Evolutionary conservation across 2,888 invertebrate genomes (phyloP).

Genomic region (Metellina segmentata): DNA sequence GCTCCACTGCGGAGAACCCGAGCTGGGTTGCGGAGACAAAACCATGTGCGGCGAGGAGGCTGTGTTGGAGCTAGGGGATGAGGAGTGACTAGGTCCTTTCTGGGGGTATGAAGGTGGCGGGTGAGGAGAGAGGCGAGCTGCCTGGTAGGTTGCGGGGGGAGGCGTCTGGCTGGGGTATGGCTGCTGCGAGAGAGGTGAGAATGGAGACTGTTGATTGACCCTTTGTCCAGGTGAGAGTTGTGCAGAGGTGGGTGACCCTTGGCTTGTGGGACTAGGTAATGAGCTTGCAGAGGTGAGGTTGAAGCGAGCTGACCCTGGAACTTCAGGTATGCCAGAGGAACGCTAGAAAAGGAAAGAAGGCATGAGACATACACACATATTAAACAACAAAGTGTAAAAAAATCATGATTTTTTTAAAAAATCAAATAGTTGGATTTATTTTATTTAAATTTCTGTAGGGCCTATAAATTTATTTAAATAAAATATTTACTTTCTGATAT

Average conservation of each 20-base stretch:
- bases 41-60: slow-evolving; percentile 56
- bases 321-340: slow-evolving; percentile 83
- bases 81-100: slow-evolving; percentile 71
- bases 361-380: too few relatives aligned
- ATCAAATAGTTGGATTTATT: too few relatives aligned
- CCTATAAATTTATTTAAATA: too few relatives aligned
- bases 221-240: slow-evolving; percentile 75
- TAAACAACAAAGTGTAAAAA: too few relatives aligned
- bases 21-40: slow-evolving; percentile 56
- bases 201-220: slow-evolving; percentile 63
- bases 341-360: slow-evolving; percentile 80
- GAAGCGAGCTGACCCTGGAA: slow-evolving; percentile 86
- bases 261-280: slow-evolving; percentile 70
- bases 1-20: slow-evolving; percentile 61
- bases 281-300: slow-evolving; percentile 49
- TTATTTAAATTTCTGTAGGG: too few relatives aligned
- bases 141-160: slow-evolving; percentile 68
- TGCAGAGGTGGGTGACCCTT: slow-evolving; percentile 58
- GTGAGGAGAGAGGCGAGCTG: slow-evolving; percentile 78
- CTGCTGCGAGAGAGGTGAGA: slow-evolving; percentile 75
- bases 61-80: slow-evolving; percentile 52
- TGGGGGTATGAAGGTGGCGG: slow-evolving; percentile 76
- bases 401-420: too few relatives aligned
- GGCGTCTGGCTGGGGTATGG: slow-evolving; percentile 73
- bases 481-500: too few relatives aligned